These are phyloP conservation scores for Sebastes minor DNA, from an alignment of 2,797 vertebrate species.

Conservation along the genomic window DNA sequence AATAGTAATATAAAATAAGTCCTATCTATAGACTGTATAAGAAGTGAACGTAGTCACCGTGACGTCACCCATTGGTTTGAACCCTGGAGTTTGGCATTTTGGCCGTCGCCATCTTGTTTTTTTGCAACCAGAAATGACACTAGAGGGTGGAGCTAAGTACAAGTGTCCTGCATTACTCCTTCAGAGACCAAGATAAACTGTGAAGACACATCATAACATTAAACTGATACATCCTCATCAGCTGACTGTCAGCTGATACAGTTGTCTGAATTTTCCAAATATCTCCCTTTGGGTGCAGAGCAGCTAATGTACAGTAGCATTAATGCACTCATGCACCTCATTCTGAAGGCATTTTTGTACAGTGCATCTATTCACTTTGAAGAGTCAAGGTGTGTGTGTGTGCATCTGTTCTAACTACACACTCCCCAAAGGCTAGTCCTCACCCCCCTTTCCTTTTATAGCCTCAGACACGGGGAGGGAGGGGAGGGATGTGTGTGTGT, in stretches of 20 bases:
- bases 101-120: too few species aligned
- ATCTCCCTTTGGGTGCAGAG: not conserved
- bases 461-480: conserved; percentile 63
- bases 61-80: too few species aligned
- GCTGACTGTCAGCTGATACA: not conserved
- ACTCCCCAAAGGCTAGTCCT: conserved; percentile 49
- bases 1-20: not conserved
- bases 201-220: not conserved
- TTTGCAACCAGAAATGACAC: too few species aligned
- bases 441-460: conserved; percentile 80
- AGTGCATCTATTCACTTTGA: conserved; percentile 24
- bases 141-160: too few species aligned
- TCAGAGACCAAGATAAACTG: not conserved
- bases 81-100: too few species aligned
- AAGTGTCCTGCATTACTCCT: not conserved
- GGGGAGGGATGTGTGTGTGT: conserved; percentile 22
- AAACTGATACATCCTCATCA: not conserved
- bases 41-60: too few species aligned
- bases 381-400: conserved; percentile 20
- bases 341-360: not conserved
- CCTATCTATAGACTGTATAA: not conserved
- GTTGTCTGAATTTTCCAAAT: not conserved
- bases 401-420: conserved; percentile 24
- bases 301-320: not conserved
- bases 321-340: not conserved